Conservation (phyloP, 2,113 vertebrate species). For the Aplodontia rufa region DNA sequence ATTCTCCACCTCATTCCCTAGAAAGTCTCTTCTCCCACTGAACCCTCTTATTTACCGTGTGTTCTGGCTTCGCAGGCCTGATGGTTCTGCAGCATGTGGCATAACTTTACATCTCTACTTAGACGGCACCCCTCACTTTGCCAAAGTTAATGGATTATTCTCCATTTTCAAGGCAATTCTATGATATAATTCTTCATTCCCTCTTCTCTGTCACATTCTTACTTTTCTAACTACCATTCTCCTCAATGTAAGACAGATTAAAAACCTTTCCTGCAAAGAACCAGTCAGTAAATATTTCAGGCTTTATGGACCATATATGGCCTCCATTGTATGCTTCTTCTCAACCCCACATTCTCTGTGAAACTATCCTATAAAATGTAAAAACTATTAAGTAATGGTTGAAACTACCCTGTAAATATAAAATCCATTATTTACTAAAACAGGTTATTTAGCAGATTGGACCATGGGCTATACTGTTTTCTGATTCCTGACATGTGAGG, state of each 20-base stretch:
- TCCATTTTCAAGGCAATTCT: background rate
- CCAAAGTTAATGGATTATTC: background rate
- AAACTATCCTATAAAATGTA: background rate
- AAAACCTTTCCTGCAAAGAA: background rate
- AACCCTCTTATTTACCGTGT: background rate
- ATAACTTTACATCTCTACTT: background rate
- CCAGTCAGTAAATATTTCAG: background rate
- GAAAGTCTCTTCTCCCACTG: background rate
- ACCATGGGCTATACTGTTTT: no score
- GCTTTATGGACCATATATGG: background rate
- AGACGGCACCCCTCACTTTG: background rate
- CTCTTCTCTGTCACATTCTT: background rate
- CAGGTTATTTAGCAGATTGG: background rate
- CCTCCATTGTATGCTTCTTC: background rate
- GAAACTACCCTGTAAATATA: background rate
- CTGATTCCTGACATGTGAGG: background rate
- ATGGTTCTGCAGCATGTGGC: background rate
- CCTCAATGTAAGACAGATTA: background rate
- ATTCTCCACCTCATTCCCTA: accelerated
- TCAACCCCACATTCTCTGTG: background rate
- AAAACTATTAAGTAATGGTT: background rate
- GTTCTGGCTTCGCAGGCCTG: background rate
- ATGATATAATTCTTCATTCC: background rate
- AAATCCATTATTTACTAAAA: background rate
- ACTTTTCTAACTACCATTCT: background rate